phyloP scores from a whole-genome alignment of 2,888 invertebrate species.

The Cerceris ruficornis region DNA sequence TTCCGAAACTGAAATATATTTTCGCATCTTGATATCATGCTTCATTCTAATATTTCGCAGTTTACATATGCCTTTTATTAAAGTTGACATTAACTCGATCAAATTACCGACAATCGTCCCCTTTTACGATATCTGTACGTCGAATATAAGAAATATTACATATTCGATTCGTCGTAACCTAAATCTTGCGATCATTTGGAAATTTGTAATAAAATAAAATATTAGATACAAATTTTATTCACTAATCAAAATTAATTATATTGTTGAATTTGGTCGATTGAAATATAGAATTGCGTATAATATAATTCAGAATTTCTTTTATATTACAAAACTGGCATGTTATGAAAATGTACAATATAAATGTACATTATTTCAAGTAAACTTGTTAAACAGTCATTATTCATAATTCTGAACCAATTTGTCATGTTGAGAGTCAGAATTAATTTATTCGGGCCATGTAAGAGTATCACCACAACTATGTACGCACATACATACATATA shows the following conservation, averaged over 20 bases:
- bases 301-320: constrained; percentile 45
- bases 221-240: no score
- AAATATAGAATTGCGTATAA: constrained; percentile 24
- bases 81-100: no score
- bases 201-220: no score
- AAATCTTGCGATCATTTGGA: no score
- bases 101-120: no score
- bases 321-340: constrained; percentile 53
- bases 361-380: constrained; percentile 23
- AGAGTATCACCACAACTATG: constrained; percentile 48
- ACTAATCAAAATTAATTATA: background rate
- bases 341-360: constrained; percentile 33
- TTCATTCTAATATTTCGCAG: background rate
- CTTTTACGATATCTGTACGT: no score
- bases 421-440: constrained; percentile 21
- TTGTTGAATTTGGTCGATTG: background rate
- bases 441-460: constrained; percentile 55
- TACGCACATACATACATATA: constrained; percentile 44
- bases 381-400: constrained; percentile 21
- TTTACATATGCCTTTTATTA: background rate
- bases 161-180: no score
- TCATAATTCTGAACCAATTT: constrained; percentile 17
- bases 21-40: constrained; percentile 1
- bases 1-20: constrained; percentile 15
- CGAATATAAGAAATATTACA: no score